Base-by-base conservation (phyloP, 2,797 vertebrate species). In the Protosalanx chinensis region DNA sequence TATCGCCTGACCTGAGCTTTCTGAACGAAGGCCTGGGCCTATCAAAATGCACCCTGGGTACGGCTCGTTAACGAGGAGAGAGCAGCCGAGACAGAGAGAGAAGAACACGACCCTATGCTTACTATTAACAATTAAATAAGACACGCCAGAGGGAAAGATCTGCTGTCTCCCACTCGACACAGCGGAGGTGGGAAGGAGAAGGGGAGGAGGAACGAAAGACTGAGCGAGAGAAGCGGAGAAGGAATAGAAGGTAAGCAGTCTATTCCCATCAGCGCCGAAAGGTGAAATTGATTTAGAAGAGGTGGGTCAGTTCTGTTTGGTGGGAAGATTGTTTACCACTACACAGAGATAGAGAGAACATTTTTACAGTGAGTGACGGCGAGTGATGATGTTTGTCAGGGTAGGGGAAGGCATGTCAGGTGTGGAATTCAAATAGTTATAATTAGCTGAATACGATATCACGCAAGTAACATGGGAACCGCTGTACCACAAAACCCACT, bases 71-170 rank as follows among this genome's bases (percentile, higher is more conserved):
- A 92, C 89, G 90, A 91, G 88, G 79, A 89, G 82, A 89, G 84
- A 75, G 77, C 85, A 84, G 85, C 88, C 85, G 88, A 79, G 82
- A 80, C 78, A 81, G 79, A 91, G 83, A 81, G 85, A 82, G 86
- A 85, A 85, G 86, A 90, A 87, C 87, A 88, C 86, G 90, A 90
- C 89, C 88, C 87, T 87, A 90, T 87, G 85, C 88, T 88, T 79
- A 79, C 86, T 88, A 91, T 92, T 91, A 92, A 92, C 89, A 92
- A 92, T 92, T 92, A 89, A 92, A 90, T 89, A 90, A 85, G 84
- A 83, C 73, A 82, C 75, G 79, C 90, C 82, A 80, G 75, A 80
- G 88, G 85, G 90, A 91, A 68, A 81, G 65, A 74, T 85, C 37
- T 1, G 1, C 64, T 13, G 20, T 82, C 87, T 84, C 71, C 73